Base-by-base conservation (phyloP, 2,113 vertebrate species). In the Rousettus leschenaultii region DNA sequence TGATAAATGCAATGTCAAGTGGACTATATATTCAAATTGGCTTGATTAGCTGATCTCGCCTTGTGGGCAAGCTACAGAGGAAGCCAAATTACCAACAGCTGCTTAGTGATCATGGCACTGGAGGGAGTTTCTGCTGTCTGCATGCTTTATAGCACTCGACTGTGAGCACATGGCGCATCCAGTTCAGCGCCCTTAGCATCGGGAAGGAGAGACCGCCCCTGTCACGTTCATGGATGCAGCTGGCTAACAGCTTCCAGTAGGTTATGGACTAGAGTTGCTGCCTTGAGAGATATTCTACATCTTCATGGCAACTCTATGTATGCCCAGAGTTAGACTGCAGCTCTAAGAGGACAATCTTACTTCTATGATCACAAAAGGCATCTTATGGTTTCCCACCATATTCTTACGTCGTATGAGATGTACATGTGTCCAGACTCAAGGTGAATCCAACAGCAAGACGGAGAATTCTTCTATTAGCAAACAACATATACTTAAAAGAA, bases 21-120 rank as follows among this genome's bases (percentile, higher is more conserved):
- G 71, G 83, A 77, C 30, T 95, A 30, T 74, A 75, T 48, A 71
- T 85, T 94, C 77, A 78, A 48, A 86, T 92, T 93, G 70, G 18
- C 71, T 91, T 97, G 84, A 89, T 89, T 45, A 94, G 63, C 71
- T 94, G 85, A 79, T 75, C 51, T 95, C 22, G 75, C 30, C 21
- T 90, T 53, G 30, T 93, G 16, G 71, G 48, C 65, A 89, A 51
- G 43, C 40, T 57, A 35, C 33, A 21, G 0, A 40, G 63, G 82
- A 96, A 95, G 68, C 59, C 71, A 86, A 66, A 93, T 82, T 89
- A 68, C 73, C 88, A 84, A 53, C 59, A 88, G 40, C 89, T 88
- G 51, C 38, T 45, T 92, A 51, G 33, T 43, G 33, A 70, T 65
- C 35, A 38, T 16, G 16, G 19, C 24, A 6, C n/a, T 86, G 35